Evolutionary conservation across 2,888 invertebrate genomes (phyloP).

Genomic region (Athalia cordata): DNA sequence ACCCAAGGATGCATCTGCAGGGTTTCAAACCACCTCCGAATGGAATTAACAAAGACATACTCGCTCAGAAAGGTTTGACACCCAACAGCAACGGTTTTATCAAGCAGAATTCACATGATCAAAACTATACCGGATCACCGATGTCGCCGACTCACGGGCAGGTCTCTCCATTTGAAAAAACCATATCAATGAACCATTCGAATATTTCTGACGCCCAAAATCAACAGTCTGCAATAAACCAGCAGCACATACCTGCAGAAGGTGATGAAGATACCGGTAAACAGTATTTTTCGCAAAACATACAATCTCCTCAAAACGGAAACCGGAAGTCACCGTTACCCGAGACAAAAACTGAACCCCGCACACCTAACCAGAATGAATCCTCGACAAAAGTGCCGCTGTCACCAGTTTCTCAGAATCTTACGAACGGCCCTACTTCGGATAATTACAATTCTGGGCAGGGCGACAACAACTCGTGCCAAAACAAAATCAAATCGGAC

Average conservation of each 20-base stretch:
- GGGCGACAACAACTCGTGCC: conserved; percentile 35
- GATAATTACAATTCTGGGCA: conserved; percentile 36
- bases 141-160: conserved; percentile 50
- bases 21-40: conserved; percentile 60
- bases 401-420: conserved; percentile 12
- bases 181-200: conserved; percentile 62
- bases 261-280: background rate
- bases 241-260: background rate
- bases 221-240: conserved; percentile 5
- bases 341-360: background rate
- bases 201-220: conserved; percentile 60
- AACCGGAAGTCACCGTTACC: background rate
- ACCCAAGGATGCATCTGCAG: conserved; percentile 61
- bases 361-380: conserved; percentile 20
- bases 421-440: background rate
- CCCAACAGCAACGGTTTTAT: conserved; percentile 61
- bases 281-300: background rate
- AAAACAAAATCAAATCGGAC: conserved; percentile 29
- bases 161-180: conserved; percentile 56
- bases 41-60: conserved; percentile 64
- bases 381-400: background rate
- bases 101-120: conserved; percentile 55
- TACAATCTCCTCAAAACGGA: background rate
- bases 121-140: conserved; percentile 48
- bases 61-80: conserved; percentile 58